phyloP scores from a whole-genome alignment of 2,113 vertebrate genomes.

The Corvus cornix region DNA sequence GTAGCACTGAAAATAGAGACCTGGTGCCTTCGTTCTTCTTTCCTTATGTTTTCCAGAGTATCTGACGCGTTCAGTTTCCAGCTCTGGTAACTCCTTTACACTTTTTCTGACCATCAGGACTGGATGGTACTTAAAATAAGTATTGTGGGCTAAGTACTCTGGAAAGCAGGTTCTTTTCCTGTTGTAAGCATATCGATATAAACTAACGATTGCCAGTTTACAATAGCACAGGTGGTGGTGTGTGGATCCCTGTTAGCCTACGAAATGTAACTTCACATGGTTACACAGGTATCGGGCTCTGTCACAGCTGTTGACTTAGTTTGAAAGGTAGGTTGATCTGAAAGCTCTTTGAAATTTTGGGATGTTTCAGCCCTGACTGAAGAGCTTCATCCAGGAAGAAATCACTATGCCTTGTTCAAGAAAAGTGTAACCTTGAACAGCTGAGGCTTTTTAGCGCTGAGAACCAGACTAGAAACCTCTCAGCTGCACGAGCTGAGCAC shows the following conservation, averaged over 20 bases:
- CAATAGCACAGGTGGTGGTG: rapidly evolving
- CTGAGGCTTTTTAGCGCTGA: background rate
- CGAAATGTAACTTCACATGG: background rate
- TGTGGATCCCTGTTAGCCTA: too few species aligned
- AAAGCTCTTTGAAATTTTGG: background rate
- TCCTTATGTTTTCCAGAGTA: background rate
- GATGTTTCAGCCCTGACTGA: too few species aligned
- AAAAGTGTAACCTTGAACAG: background rate
- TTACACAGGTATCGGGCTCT: background rate
- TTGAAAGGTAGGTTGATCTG: too few species aligned
- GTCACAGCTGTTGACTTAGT: background rate
- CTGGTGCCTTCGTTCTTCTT: background rate
- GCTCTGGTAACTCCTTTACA: background rate
- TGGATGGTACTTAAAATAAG: background rate
- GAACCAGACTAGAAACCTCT: rapidly evolving
- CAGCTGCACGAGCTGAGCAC: background rate
- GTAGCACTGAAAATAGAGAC: background rate
- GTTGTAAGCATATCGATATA: background rate
- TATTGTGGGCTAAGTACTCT: too few species aligned
- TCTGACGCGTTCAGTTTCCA: background rate
- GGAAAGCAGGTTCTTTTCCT: background rate
- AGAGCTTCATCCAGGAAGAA: background rate
- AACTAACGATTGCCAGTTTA: background rate
- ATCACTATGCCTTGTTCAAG: background rate
- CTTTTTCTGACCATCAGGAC: background rate